phyloP scores from a whole-genome alignment of 2,113 vertebrate genomes.

The Phrynosoma blainvillii region DNA sequence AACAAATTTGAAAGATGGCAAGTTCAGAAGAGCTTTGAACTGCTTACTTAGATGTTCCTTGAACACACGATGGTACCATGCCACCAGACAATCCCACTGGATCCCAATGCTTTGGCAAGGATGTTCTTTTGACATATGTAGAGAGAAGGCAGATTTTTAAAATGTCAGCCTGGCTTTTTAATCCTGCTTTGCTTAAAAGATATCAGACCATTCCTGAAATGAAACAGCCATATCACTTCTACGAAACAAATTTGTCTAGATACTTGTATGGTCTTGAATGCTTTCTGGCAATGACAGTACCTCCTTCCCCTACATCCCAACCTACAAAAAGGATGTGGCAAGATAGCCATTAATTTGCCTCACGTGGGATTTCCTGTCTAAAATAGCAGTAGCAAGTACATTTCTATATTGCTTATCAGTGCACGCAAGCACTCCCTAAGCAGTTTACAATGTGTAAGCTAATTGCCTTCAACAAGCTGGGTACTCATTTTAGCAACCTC shows the following conservation, averaged over 20 bases:
- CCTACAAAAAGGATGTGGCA: not conserved
- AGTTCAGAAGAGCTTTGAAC: constrained; percentile 29
- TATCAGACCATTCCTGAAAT: constrained; percentile 15
- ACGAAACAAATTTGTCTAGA: constrained; percentile 6
- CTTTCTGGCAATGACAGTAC: not conserved
- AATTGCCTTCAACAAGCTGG: no score
- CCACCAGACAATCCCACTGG: not conserved
- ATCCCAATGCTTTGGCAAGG: not conserved
- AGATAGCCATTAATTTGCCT: not conserved
- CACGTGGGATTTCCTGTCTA: constrained; percentile 4
- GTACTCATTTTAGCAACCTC: no score
- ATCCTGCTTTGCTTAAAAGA: constrained; percentile 6
- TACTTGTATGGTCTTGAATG: not conserved
- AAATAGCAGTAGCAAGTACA: rapidly evolving
- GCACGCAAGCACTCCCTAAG: no score
- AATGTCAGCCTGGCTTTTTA: constrained; percentile 1
- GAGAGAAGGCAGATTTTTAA: not conserved
- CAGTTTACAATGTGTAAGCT: no score
- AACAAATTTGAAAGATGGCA: constrained; percentile 22
- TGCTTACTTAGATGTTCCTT: constrained; percentile 30
- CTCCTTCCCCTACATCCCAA: not conserved
- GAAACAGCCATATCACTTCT: not conserved
- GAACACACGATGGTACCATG: constrained; percentile 2
- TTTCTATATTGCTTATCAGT: no score
- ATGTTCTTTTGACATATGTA: not conserved